Conservation (phyloP, 2,113 vertebrate species). For the Regulus satrapa region DNA sequence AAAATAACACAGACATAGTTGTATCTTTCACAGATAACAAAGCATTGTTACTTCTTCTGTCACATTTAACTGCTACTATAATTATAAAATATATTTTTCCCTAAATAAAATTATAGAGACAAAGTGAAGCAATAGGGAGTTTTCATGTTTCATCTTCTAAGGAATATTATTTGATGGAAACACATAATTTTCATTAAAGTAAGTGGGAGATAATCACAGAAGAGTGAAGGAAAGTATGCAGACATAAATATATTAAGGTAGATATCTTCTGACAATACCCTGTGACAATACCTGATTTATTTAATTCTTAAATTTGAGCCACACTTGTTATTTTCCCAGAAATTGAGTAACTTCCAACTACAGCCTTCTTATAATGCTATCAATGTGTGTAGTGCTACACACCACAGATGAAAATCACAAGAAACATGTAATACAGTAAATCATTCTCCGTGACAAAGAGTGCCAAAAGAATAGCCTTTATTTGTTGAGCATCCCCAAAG, state of each 20-base stretch:
- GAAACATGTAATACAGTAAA: background rate
- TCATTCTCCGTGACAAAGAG: accelerated
- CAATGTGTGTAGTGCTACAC: background rate
- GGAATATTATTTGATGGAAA: background rate
- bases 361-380: background rate
- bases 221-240: background rate
- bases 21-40: background rate
- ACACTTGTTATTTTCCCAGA: background rate
- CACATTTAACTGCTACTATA: background rate
- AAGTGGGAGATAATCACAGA: background rate
- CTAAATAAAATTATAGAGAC: background rate
- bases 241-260: background rate
- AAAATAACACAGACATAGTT: background rate
- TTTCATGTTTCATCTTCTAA: background rate
- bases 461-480: background rate
- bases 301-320: background rate
- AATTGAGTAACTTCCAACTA: background rate
- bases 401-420: background rate
- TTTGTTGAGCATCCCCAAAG: background rate
- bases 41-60: background rate
- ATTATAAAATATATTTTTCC: background rate
- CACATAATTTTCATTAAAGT: background rate
- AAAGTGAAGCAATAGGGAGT: background rate
- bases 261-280: background rate
- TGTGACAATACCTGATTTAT: too few relatives aligned